Percentiles rank a stretch among this genome's conserved stretches.
Conservation (phyloP, 2,113 vertebrate species). For the Pseudonaja textilis region DNA sequence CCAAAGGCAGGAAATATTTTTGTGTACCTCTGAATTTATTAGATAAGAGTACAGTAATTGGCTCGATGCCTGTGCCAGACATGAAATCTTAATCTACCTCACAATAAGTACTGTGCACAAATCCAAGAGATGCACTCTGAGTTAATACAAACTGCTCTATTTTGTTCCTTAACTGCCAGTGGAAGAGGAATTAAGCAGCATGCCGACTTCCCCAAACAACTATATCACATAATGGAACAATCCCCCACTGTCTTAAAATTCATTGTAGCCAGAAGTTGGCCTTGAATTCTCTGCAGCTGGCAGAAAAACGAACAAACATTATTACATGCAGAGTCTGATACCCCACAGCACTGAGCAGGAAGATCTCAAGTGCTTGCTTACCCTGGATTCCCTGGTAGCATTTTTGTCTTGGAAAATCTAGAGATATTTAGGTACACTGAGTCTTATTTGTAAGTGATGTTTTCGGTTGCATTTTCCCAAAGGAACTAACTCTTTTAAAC, state of each 20-base stretch:
- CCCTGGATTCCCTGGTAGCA: conserved; percentile 39
- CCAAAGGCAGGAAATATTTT: conserved; percentile 1
- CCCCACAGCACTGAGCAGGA: conserved; percentile 18
- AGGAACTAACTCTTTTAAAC: conserved; percentile 45
- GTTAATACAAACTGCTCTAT: not conserved
- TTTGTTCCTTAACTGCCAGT: not conserved
- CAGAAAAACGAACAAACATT: conserved; percentile 43
- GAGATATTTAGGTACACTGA: conserved; percentile 43
- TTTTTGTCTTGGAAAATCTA: conserved; percentile 45
- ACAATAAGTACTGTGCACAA: not conserved
- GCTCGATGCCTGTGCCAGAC: conserved; percentile 12
- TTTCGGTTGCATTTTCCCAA: conserved; percentile 57
- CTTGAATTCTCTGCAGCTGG: conserved; percentile 53
- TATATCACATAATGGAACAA: conserved; percentile 10
- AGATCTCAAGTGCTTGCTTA: conserved; percentile 24
- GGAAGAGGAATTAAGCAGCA: not conserved
- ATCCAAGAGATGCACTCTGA: not conserved
- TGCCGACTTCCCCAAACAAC: conserved; percentile 18
- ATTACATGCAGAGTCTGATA: conserved; percentile 32
- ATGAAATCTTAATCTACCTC: conserved; percentile 26
- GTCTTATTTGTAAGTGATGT: conserved; percentile 58
- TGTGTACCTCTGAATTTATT: not conserved
- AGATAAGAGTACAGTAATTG: not conserved
- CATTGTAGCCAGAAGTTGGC: conserved; percentile 34
- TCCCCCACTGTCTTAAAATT: conserved; percentile 32